These are phyloP conservation scores for Apodemus agrarius DNA, from an alignment of 2,797 vertebrate genomes.

Conservation along the genomic window DNA sequence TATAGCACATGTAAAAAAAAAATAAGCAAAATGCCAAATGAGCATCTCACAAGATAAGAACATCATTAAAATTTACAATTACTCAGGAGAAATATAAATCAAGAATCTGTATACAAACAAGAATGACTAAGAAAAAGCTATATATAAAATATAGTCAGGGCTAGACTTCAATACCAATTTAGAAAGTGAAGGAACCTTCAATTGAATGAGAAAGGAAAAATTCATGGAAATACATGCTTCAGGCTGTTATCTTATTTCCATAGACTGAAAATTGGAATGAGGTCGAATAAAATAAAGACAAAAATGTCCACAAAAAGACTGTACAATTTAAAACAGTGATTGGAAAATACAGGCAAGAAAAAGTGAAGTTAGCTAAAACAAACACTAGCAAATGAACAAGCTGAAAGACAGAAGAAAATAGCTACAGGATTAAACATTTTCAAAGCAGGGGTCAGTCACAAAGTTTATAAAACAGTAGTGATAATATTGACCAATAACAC, in stretches of 20 bases:
- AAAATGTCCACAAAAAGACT: not conserved
- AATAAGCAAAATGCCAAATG: not conserved
- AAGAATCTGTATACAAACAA: not conserved
- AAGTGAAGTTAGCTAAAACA: not conserved
- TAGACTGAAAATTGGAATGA: not conserved
- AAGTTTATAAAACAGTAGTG: not conserved
- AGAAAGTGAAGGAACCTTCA: not conserved
- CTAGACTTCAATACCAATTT: not conserved
- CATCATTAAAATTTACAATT: not conserved
- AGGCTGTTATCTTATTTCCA: not conserved
- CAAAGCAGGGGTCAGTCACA: not conserved
- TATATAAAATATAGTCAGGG: not conserved
- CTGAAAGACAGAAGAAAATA: not conserved
- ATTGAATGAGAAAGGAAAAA: not conserved
- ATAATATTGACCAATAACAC: not conserved
- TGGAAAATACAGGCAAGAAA: not conserved
- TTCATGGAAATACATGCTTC: not conserved
- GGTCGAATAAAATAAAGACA: not conserved
- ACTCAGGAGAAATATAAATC: not conserved
- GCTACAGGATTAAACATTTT: not conserved
- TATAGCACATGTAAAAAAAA: not conserved
- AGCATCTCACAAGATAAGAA: not conserved
- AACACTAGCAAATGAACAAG: not conserved
- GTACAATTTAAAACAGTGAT: too few species aligned
- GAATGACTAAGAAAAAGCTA: too few species aligned